Conservation (phyloP, 2,797 vertebrate genomes). For the Chiroxiphia lanceolata region DNA sequence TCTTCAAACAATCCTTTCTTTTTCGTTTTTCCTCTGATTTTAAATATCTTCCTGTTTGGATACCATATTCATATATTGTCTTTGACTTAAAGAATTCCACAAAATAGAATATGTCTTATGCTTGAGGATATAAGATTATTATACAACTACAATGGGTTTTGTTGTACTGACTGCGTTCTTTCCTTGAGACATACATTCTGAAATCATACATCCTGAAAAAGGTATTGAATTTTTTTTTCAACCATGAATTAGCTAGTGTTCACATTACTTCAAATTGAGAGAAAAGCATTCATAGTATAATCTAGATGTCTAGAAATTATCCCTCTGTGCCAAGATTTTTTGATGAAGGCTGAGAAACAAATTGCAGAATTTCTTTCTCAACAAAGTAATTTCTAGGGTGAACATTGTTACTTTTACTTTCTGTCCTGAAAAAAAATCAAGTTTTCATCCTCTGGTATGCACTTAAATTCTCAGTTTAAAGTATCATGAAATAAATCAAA, state of each 20-base stretch:
- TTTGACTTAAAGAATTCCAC: not conserved
- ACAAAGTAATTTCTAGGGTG: not conserved
- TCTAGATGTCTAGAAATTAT: not conserved
- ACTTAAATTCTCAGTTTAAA: not conserved
- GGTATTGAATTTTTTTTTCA: accelerated
- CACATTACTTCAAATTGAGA: not conserved
- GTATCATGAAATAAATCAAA: not conserved
- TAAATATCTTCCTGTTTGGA: not conserved
- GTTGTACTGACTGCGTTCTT: not conserved
- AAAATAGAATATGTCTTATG: not conserved
- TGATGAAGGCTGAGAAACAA: not conserved
- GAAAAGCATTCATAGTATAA: not conserved
- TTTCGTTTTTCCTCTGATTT: not conserved
- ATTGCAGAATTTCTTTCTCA: not conserved
- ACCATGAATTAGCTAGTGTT: not conserved
- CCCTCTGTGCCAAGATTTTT: not conserved
- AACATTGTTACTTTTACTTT: not conserved
- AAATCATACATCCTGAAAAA: not conserved
- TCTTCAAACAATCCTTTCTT: not conserved
- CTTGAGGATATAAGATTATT: not conserved
- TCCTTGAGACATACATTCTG: not conserved
- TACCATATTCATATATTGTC: not conserved
- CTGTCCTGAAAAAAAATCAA: not conserved
- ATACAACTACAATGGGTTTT: not conserved
- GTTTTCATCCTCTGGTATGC: not conserved